Percentiles rank a stretch among this genome's conserved stretches.
Evolutionary conservation across 2,888 invertebrate genomes (phyloP).

Genomic region (Strigamia transsilvanica): DNA sequence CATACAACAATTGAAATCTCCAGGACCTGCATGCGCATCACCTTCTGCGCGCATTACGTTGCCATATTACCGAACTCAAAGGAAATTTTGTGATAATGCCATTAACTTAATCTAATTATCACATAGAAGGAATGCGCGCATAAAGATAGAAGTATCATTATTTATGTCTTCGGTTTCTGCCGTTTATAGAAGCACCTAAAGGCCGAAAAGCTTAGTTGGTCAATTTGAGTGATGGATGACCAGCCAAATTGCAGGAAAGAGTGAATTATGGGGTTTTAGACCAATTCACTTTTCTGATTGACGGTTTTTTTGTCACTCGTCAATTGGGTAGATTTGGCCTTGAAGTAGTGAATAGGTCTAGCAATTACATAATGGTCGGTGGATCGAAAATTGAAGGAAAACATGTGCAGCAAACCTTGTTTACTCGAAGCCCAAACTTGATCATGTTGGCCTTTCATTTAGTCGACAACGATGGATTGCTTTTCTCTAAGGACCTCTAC

Average conservation of each 20-base stretch:
- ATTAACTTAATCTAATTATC: no score
- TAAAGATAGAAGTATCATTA: no score
- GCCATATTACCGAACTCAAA: no score
- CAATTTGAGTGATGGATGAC: not conserved
- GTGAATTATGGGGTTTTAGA: not conserved
- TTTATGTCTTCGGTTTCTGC: no score
- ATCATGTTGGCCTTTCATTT: constrained; percentile 36
- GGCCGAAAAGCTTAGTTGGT: no score
- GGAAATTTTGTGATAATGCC: no score
- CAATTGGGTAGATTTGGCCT: not conserved
- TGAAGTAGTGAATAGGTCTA: not conserved
- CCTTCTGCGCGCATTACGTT: no score
- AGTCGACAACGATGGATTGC: constrained; percentile 26
- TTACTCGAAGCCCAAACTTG: constrained; percentile 9
- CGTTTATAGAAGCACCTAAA: no score
- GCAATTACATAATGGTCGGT: constrained; percentile 26
- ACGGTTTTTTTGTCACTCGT: not conserved
- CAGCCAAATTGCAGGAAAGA: not conserved
- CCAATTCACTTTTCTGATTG: not conserved
- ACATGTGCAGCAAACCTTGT: constrained; percentile 13
- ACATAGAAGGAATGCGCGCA: no score
- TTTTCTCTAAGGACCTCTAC: constrained; percentile 22
- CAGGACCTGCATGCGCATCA: no score
- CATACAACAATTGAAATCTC: no score
- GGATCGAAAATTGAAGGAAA: not conserved